A percentile compares a stretch with the other conserved stretches of the same genome.
phyloP scores from a whole-genome alignment of 2,113 vertebrate species.

The Hydropotes inermis region DNA sequence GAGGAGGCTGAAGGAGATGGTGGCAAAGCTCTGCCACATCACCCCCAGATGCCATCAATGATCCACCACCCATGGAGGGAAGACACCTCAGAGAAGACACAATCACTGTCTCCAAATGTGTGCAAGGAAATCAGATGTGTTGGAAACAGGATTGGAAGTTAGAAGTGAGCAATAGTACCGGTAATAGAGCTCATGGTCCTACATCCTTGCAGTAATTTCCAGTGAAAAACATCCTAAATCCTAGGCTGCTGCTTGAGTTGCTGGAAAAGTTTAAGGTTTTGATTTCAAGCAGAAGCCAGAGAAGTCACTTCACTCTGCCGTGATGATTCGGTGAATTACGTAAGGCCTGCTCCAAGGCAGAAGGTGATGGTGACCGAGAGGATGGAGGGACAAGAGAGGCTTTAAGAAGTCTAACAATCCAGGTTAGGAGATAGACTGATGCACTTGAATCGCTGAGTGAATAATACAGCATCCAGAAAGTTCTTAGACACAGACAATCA shows the following conservation, averaged over 20 bases:
- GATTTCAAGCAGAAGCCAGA: background rate
- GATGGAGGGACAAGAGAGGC: background rate
- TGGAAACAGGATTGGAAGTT: background rate
- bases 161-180: background rate
- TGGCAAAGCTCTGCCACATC: background rate
- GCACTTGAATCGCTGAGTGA: conserved; percentile 34
- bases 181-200: background rate
- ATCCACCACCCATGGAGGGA: background rate
- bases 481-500: background rate
- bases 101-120: background rate
- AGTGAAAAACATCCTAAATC: background rate
- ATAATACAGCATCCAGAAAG: background rate
- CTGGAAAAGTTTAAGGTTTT: conserved; percentile 1
- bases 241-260: background rate
- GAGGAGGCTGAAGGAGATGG: background rate
- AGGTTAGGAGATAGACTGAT: background rate
- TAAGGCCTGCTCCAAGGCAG: background rate
- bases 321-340: background rate
- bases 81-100: background rate
- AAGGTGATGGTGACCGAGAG: background rate
- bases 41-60: background rate
- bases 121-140: background rate
- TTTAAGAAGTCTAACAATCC: background rate
- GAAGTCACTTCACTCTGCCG: background rate
- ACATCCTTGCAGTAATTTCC: background rate